Conservation (phyloP, 2,888 invertebrate species). For the Ichneumoninae sp. region DNA sequence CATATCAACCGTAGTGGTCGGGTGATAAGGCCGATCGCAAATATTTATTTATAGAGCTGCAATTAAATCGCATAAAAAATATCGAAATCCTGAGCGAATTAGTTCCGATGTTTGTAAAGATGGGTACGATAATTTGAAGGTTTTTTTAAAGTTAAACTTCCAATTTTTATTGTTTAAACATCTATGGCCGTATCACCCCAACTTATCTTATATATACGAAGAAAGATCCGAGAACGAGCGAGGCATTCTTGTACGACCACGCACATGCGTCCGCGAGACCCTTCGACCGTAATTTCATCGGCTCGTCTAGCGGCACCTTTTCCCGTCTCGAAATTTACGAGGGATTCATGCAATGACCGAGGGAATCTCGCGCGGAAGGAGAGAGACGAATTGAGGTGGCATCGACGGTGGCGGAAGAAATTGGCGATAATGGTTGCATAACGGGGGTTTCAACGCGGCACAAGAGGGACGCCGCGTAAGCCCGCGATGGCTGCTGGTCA, state of each 20-base stretch:
- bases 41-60: too few species aligned
- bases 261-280: conserved; percentile 26
- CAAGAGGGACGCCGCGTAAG: conserved; percentile 26
- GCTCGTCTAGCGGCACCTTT: conserved; percentile 32
- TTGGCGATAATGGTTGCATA: conserved; percentile 73
- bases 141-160: too few species aligned
- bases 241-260: conserved; percentile 37
- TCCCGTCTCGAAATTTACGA: conserved; percentile 67
- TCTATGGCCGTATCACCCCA: too few species aligned
- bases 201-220: conserved; percentile 6
- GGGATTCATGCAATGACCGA: conserved; percentile 65
- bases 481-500: conserved; percentile 69
- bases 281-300: conserved; percentile 51
- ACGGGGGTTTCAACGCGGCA: conserved; percentile 68
- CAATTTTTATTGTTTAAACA: too few species aligned
- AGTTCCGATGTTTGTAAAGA: too few species aligned
- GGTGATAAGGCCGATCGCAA: too few species aligned
- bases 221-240: conserved; percentile 23
- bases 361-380: conserved; percentile 59
- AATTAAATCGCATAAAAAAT: not conserved
- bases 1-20: too few species aligned
- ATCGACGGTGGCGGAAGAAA: conserved; percentile 63
- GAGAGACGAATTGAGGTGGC: conserved; percentile 49
- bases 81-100: too few species aligned
- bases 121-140: too few species aligned